Percentiles rank a stretch among this genome's conserved stretches.
Evolutionary conservation across 2,888 invertebrate species (phyloP).

Genomic region (Dione juno): DNA sequence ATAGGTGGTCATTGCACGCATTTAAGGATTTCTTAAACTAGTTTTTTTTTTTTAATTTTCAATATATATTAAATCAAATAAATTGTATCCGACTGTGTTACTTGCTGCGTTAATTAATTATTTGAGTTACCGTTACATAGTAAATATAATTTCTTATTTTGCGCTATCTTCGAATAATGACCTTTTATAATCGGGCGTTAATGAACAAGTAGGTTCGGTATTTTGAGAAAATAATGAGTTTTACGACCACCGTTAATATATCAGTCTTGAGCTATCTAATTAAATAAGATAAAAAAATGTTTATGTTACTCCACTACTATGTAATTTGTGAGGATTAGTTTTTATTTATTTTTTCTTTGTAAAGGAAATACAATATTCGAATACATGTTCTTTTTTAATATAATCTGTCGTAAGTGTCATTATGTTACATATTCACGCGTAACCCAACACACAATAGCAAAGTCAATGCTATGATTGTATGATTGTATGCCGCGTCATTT

Average conservation of each 20-base stretch:
- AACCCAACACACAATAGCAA: conserved; percentile 30
- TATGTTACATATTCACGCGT: conserved; percentile 6
- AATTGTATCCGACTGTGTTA: conserved; percentile 34
- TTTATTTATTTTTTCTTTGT: neutral
- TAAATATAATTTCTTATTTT: conserved; percentile 34
- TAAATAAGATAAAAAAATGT: neutral
- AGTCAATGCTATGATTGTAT: conserved; percentile 29
- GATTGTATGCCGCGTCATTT: conserved; percentile 35
- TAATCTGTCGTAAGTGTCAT: conserved; percentile 12
- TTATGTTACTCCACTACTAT: neutral
- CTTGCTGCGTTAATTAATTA: conserved; percentile 35
- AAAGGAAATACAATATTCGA: neutral
- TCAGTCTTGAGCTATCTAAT: conserved; percentile 21
- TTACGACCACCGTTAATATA: conserved; percentile 34
- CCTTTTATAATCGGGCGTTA: conserved; percentile 31
- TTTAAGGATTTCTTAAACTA: conserved; percentile 38
- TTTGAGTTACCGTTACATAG: conserved; percentile 33
- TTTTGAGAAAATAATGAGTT: conserved; percentile 32
- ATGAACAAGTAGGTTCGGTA: conserved; percentile 35
- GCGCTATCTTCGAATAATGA: conserved; percentile 34
- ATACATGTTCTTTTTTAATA: neutral
- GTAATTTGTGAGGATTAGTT: neutral
- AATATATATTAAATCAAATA: conserved; percentile 36
- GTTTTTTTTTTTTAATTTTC: conserved; percentile 37
- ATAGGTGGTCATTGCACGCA: conserved; percentile 39